phyloP scores from a whole-genome alignment of 2,888 invertebrate genomes.

The Acleris laterana region DNA sequence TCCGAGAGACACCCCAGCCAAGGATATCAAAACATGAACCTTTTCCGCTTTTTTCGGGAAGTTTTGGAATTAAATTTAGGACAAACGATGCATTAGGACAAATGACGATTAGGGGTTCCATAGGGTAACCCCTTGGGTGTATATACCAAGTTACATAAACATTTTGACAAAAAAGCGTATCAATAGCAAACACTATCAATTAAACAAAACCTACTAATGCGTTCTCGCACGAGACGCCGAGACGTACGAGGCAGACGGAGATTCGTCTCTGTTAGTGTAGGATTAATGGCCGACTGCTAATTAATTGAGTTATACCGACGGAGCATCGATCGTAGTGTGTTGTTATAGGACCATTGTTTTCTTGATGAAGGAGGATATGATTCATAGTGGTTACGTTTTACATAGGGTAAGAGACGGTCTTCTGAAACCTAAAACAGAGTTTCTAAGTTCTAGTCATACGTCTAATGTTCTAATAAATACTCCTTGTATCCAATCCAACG shows the following conservation, averaged over 20 bases:
- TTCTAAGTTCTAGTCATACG: no score
- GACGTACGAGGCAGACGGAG: conserved; percentile 4
- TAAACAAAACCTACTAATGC: conserved; percentile 31
- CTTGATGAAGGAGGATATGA: background rate
- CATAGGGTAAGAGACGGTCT: background rate
- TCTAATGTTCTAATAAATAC: no score
- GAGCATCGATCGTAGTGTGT: conserved; percentile 28
- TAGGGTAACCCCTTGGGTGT: no score
- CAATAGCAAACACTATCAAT: conserved; percentile 8
- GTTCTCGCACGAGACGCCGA: conserved; percentile 9
- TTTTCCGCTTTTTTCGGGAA: no score
- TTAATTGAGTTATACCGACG: conserved; percentile 37
- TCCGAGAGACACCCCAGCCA: no score
- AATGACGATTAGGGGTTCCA: no score
- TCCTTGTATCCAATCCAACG: no score
- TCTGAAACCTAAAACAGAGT: background rate
- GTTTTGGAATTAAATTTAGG: no score
- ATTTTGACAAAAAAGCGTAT: background rate
- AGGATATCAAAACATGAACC: no score
- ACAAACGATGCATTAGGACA: no score
- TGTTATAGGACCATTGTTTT: background rate
- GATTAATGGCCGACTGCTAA: conserved; percentile 50
- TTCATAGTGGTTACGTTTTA: background rate
- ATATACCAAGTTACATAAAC: background rate
- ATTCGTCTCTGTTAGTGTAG: conserved; percentile 37